Evolutionary conservation across 2,888 invertebrate species (phyloP), one percentile per base, ranked within the genome.

Genomic region (Troides helena): DNA sequence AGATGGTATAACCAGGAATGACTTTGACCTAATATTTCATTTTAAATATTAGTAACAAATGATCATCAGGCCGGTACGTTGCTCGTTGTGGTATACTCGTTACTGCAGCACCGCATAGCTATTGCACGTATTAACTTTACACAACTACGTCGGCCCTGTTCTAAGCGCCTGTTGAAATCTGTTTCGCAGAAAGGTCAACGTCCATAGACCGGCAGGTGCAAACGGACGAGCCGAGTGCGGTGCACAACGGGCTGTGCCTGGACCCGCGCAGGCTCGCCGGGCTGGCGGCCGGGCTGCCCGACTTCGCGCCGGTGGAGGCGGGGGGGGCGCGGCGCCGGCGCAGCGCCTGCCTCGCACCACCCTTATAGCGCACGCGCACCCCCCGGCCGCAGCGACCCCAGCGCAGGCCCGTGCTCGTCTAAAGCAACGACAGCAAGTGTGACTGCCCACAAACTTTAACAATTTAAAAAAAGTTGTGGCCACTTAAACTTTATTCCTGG

Each of bases 201-300:
- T 84, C 82, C 14, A 77, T 82, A 10, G 89, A 90, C 74, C 81
- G 87, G 7, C 85, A 86, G 61, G 87, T 88, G 68, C 90, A 90
- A 76, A 90, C 90, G 12, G 90, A 90, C 21, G 88, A 86, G n/a
- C 71, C 76, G 30, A 70, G 70, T 12, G 65, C 69, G 8, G 77
- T 76, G 59, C 75, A 73, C 10, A 76, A 77, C 59, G 77, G 80
- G 3, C 71, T 86, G 64, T 74, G 68, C 43, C 74, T 85, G 69
- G 84, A 86, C 69, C 80, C 80, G 25, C 80, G 80, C 30, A 79
- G 78, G 17, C 76, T 85, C 56, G 79, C 77, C 4, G 78, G 74
- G 50, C 73, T 81, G 61, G 53, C 72, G 17, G 74, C 74, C 2
- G 79, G 76, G 23, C 72, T 78, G 66, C 80, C 78, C 17, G 65